Conservation (phyloP, 2,888 invertebrate genomes). For the Dorcus parallelipipedus region DNA sequence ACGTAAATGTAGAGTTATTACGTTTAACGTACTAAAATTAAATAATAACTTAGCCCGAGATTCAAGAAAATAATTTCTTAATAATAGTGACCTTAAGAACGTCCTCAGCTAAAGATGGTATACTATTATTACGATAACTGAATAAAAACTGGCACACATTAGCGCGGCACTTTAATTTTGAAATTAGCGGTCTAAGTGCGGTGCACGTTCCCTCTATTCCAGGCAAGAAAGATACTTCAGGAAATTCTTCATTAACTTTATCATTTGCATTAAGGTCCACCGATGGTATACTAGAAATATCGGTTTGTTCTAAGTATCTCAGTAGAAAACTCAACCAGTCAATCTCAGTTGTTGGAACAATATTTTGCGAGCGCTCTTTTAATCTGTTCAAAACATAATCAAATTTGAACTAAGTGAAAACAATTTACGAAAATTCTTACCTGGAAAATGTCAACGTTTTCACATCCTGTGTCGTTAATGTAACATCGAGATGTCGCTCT, state of each 20-base stretch:
- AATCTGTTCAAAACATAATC: too few relatives aligned
- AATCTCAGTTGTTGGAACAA: too few relatives aligned
- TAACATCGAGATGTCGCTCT: slow-evolving; percentile 84
- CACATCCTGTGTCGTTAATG: slow-evolving; percentile 82
- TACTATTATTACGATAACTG: slow-evolving; percentile 46
- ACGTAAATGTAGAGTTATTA: slow-evolving; percentile 52
- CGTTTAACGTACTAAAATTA: too few relatives aligned
- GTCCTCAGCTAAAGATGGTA: slow-evolving; percentile 53
- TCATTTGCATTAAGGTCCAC: slow-evolving; percentile 46
- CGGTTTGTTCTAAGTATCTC: too few relatives aligned
- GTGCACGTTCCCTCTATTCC: slow-evolving; percentile 66
- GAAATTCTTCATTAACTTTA: background rate
- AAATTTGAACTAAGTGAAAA: too few relatives aligned
- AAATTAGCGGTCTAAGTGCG: slow-evolving; percentile 53
- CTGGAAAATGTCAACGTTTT: slow-evolving; percentile 74
- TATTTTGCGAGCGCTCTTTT: too few relatives aligned
- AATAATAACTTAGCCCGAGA: too few relatives aligned
- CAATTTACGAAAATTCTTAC: slow-evolving; percentile 34
- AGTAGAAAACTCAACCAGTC: too few relatives aligned
- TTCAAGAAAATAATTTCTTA: too few relatives aligned
- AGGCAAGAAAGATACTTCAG: slow-evolving; percentile 51
- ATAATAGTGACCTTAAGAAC: slow-evolving; percentile 52
- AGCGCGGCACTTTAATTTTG: slow-evolving; percentile 52
- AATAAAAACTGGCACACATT: slow-evolving; percentile 56
- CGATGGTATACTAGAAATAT: slow-evolving; percentile 44